phyloP scores from a whole-genome alignment of 2,888 invertebrate species.

The Junonia oenone region DNA sequence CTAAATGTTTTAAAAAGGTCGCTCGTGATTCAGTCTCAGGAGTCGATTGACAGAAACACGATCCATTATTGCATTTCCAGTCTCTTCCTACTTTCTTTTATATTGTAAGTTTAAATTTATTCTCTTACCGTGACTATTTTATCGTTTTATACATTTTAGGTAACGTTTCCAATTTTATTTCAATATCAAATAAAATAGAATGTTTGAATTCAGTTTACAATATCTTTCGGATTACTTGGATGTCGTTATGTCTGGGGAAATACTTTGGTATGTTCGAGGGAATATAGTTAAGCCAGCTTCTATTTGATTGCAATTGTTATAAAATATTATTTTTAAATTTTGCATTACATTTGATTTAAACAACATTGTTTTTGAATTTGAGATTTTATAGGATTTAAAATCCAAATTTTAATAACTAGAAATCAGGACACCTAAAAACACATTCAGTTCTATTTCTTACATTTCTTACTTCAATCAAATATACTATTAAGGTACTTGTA shows the following conservation, averaged over 20 bases:
- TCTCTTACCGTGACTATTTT: slow-evolving; percentile 6
- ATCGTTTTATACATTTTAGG: not conserved
- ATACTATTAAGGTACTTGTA: too few species aligned
- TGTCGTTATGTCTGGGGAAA: not conserved
- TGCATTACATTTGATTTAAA: too few species aligned
- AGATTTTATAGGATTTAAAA: too few species aligned
- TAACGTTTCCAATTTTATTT: not conserved
- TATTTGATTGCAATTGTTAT: too few species aligned
- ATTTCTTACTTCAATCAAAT: too few species aligned
- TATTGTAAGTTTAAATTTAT: slow-evolving; percentile 24
- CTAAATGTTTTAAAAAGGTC: slow-evolving; percentile 55
- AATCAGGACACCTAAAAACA: too few species aligned
- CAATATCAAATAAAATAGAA: not conserved
- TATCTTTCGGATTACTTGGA: not conserved
- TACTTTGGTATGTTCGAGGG: not conserved
- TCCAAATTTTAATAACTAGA: too few species aligned
- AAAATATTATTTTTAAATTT: too few species aligned
- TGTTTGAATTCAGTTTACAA: not conserved
- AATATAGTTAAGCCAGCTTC: not conserved
- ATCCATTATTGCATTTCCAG: slow-evolving; percentile 42
- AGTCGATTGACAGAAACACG: slow-evolving; percentile 45
- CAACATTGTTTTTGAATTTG: too few species aligned
- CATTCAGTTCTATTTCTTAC: too few species aligned
- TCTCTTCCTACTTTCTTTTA: slow-evolving; percentile 34
- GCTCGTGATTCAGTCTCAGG: slow-evolving; percentile 46